phyloP scores from a whole-genome alignment of 2,888 invertebrate species.

The Pristionchus japonicus region DNA sequence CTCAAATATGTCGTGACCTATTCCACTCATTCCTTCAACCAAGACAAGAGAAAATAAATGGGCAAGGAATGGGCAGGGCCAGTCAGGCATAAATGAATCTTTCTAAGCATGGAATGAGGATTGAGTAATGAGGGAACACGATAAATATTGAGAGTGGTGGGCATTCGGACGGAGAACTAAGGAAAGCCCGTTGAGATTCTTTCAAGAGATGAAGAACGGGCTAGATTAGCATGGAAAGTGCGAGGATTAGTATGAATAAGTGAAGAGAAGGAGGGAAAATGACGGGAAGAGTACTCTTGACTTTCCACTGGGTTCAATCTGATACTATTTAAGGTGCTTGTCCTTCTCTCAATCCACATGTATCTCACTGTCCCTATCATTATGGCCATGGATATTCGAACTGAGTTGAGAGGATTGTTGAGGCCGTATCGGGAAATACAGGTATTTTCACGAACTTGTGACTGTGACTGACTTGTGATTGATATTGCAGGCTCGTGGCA shows the following conservation, averaged over 20 bases:
- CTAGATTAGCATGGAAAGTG: background rate
- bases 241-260: background rate
- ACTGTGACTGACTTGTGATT: background rate
- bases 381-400: constrained; percentile 55
- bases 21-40: background rate
- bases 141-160: background rate
- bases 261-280: background rate
- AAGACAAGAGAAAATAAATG: constrained; percentile 6
- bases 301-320: background rate
- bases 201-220: background rate
- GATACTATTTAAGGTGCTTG: constrained; percentile 49
- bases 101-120: background rate
- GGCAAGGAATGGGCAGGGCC: background rate
- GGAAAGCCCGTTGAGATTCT: background rate
- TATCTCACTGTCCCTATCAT: constrained; percentile 64
- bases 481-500: constrained; percentile 59
- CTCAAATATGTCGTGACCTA: background rate
- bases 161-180: background rate
- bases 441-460: background rate
- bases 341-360: constrained; percentile 64
- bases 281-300: background rate
- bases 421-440: constrained; percentile 47
- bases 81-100: background rate
- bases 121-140: background rate
- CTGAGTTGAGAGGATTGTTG: constrained; percentile 46